These are phyloP conservation scores for Heteropelma amictum DNA, from an alignment of 2,888 invertebrate genomes.

Conservation along the genomic window DNA sequence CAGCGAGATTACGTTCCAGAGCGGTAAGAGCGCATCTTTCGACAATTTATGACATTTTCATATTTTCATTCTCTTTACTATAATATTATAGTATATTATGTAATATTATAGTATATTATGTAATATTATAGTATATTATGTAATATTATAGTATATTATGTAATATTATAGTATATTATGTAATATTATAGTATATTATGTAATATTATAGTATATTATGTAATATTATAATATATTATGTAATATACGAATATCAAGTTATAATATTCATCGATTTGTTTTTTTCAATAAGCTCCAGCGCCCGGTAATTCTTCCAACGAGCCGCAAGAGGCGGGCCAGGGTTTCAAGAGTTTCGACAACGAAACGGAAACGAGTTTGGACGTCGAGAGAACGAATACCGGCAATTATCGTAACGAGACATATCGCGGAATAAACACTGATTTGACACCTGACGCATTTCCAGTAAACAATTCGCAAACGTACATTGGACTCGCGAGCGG, in stretches of 20 bases:
- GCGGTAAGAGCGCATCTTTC: slow-evolving; percentile 79
- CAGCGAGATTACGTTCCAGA: slow-evolving; percentile 92
- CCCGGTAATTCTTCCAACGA: slow-evolving; percentile 59
- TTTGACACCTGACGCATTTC: slow-evolving; percentile 81
- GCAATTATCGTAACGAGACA: slow-evolving; percentile 64
- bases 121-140: no score
- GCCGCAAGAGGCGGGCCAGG: slow-evolving; percentile 60
- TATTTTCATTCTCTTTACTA: no score
- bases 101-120: no score
- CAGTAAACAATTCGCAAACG: slow-evolving; percentile 81
- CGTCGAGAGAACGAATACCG: slow-evolving; percentile 45
- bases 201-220: no score
- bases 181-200: no score
- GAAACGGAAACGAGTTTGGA: slow-evolving; percentile 57
- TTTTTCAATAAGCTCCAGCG: no score
- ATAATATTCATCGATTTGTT: no score
- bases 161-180: no score
- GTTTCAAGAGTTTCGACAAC: slow-evolving; percentile 54
- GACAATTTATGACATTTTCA: not conserved
- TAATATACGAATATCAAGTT: no score
- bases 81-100: no score
- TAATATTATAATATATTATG: no score
- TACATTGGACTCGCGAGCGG: slow-evolving; percentile 82
- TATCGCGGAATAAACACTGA: slow-evolving; percentile 64
- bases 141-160: no score